These are phyloP conservation scores for Lichenostomus cassidix DNA, from an alignment of 2,113 vertebrate genomes.

Conservation along the genomic window DNA sequence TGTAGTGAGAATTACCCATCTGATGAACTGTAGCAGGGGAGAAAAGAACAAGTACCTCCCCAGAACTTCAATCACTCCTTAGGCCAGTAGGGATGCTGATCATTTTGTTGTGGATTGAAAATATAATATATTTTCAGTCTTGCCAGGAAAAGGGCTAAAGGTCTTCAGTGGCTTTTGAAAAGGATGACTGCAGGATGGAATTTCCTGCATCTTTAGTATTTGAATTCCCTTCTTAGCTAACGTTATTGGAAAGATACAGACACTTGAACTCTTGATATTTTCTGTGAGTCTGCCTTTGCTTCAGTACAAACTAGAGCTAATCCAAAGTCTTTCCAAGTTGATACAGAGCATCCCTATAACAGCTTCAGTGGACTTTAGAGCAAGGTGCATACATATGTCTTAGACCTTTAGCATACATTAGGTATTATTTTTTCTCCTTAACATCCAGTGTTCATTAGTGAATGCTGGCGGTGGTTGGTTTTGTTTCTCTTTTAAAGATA, in stretches of 20 bases:
- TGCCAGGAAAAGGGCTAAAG: neutral
- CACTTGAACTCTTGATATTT: neutral
- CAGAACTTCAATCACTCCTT: neutral
- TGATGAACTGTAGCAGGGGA: neutral
- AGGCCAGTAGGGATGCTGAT: neutral
- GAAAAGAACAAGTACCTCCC: neutral
- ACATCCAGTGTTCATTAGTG: neutral
- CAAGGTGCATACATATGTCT: neutral
- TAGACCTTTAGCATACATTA: neutral
- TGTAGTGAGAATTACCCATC: neutral
- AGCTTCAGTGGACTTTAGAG: neutral
- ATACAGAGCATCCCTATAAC: neutral
- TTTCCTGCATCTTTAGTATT: neutral
- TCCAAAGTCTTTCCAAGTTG: neutral
- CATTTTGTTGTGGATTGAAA: neutral
- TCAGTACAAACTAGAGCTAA: neutral
- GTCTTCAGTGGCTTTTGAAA: neutral
- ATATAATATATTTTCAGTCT: neutral
- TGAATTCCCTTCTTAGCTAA: neutral
- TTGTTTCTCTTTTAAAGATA: neutral
- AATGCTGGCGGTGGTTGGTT: neutral
- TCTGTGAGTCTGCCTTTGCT: neutral
- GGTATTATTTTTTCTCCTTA: neutral
- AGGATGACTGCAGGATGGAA: neutral
- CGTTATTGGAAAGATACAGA: neutral